These are phyloP conservation scores for Brachyrhaphis roseni DNA, from an alignment of 2,797 vertebrate genomes.

Conservation along the genomic window DNA sequence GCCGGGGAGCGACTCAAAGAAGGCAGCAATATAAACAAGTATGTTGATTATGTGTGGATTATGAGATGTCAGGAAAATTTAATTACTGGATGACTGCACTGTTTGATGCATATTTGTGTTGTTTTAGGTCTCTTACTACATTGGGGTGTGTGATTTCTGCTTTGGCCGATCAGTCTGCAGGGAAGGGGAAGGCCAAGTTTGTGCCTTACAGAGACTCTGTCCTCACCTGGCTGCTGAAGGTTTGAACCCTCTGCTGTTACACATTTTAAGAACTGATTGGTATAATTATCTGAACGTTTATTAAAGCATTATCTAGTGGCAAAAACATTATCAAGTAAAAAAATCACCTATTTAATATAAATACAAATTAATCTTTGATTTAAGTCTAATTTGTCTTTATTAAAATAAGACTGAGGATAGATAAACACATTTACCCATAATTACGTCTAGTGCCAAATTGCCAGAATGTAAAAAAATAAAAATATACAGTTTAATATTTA, in stretches of 20 bases:
- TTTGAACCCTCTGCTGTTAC: conserved; percentile 57
- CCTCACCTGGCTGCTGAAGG: conserved; percentile 99
- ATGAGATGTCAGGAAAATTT: not conserved
- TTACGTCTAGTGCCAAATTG: not conserved
- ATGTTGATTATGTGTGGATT: conserved; percentile 42
- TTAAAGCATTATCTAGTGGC: no score
- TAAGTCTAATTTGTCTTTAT: not conserved
- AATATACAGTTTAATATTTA: not conserved
- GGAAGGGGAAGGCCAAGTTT: conserved; percentile 95
- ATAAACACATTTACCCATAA: not conserved
- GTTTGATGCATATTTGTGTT: conserved; percentile 5
- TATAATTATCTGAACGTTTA: not conserved
- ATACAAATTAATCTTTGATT: not conserved
- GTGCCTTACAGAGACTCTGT: conserved; percentile 99
- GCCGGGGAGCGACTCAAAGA: conserved; percentile 97
- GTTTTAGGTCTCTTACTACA: conserved; percentile 91
- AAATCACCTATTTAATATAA: not conserved
- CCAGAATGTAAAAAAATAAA: not conserved
- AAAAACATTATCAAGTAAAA: not conserved
- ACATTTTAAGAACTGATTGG: not conserved
- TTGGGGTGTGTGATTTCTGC: conserved; percentile 97
- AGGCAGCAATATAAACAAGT: conserved; percentile 99
- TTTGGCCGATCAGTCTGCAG: conserved; percentile 95
- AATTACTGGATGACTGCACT: not conserved
- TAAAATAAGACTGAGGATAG: not conserved